A percentile compares a stretch with the other conserved stretches of the same genome.
Evolutionary conservation across 1,140 invertebrate species (phyloP).

Genomic region (Acromyrmex echinatior): DNA sequence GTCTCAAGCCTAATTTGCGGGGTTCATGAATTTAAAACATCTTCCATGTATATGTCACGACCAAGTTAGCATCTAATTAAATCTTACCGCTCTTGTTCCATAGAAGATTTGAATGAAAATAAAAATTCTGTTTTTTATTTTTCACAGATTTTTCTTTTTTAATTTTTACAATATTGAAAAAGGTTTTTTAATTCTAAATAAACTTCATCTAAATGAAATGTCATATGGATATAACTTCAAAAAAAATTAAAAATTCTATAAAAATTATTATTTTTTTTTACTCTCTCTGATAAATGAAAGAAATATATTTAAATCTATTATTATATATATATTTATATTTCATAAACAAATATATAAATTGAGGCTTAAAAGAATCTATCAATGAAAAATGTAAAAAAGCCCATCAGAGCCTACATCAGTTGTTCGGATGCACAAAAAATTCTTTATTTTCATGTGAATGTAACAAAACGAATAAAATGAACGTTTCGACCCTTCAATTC

Average conservation of each 20-base stretch:
- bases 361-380: too few relatives aligned
- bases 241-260: not conserved
- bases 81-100: slow-evolving; percentile 1
- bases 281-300: not conserved
- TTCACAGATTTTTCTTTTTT: not conserved
- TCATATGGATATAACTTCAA: not conserved
- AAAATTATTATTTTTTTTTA: not conserved
- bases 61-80: slow-evolving; percentile 49
- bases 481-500: too few relatives aligned
- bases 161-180: not conserved
- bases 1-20: slow-evolving; percentile 51
- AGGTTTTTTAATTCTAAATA: not conserved
- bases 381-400: too few relatives aligned
- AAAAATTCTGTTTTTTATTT: not conserved
- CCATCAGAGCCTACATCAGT: too few relatives aligned
- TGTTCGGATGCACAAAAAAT: too few relatives aligned
- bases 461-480: too few relatives aligned
- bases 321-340: not conserved
- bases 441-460: too few relatives aligned
- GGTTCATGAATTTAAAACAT: slow-evolving; percentile 61
- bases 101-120: slow-evolving; percentile 27
- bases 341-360: too few relatives aligned
- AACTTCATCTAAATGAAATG: not conserved
- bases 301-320: not conserved
- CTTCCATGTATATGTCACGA: slow-evolving; percentile 23